Evolutionary conservation across 2,888 invertebrate species (phyloP).

Genomic region (Macrophya annulata): DNA sequence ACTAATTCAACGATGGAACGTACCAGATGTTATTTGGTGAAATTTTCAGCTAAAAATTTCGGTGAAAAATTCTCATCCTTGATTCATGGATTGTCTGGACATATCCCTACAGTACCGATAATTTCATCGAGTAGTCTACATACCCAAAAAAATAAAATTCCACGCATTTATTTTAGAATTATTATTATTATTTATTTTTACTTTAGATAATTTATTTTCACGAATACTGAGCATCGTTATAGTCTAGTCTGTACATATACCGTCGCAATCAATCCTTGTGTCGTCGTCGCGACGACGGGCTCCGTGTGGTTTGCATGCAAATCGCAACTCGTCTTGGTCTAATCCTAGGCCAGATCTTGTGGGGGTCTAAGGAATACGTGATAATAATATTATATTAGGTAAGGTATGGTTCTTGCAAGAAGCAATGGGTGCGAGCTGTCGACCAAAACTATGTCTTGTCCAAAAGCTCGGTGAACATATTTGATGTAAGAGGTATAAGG

Average conservation of each 20-base stretch:
- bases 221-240: not conserved
- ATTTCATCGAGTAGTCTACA: not conserved
- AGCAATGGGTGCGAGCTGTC: slow-evolving; percentile 10
- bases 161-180: not conserved
- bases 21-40: not conserved
- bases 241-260: not conserved
- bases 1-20: not conserved
- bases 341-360: slow-evolving; percentile 52
- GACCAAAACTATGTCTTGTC: not conserved
- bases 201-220: not conserved
- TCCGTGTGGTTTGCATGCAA: slow-evolving; percentile 50
- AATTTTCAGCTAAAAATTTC: not conserved
- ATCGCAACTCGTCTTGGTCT: slow-evolving; percentile 35
- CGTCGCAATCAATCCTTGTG: slow-evolving; percentile 27
- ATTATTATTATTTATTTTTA: no score
- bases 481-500: slow-evolving; percentile 5
- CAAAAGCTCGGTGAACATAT: slow-evolving; percentile 12
- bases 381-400: slow-evolving; percentile 45
- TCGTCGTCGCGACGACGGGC: slow-evolving; percentile 5
- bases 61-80: not conserved
- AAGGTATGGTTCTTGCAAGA: not conserved
- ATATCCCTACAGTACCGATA: not conserved
- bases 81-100: not conserved
- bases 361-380: slow-evolving; percentile 45
- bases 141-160: not conserved